Base-by-base conservation (phyloP, 2,888 invertebrate genomes). In the Microctonus aethiopoides region DNA sequence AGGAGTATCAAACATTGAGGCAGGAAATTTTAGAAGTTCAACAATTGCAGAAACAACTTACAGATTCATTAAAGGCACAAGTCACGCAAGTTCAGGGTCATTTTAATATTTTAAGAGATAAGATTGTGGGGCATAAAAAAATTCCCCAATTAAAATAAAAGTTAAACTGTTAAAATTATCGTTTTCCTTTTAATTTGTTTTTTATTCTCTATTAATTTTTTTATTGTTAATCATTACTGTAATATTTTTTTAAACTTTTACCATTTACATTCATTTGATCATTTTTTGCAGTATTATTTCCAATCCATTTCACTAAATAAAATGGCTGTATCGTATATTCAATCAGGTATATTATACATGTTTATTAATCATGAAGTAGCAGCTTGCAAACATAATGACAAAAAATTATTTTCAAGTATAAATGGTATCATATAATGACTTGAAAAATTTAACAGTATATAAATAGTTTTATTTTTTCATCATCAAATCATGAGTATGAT, bases 11-110 rank as follows among this genome's bases (percentile, higher is more conserved):
- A 84, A 92, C 93, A 80, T 88, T 95, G 67, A 90, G 93, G 39
- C 92, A 92, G 82, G 94, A 95, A 87, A 90, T 95, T 79, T 89
- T 91, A 78, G 94, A 94, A 81, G 93, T 94, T 75, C 94, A 94
- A 83, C 93, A 93, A 74, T 86, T 94, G 78, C 94, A 94, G 86
- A 90, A 92, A 76, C 94, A 95, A 87, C 89, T 94, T 78, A 93
- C 93, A 41, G 90, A 90, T 72, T 90, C 93, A n/a, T 89, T 94
- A 74, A 91, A 92, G 76, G 88, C 90, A 71, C 94, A 94, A 84
- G 89, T 94, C 80, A 88, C 90, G 56, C 88, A 91, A 77, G 92
- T 94, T 84, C 93, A 94, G 84, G 91, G 92, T 68, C 92, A 92
- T 81, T 94, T 93, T 85, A 91, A 92, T 80, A 87, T 90, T 74